phyloP scores from a whole-genome alignment of 1,140 invertebrate genomes.

The Spodoptera frugiperda region DNA sequence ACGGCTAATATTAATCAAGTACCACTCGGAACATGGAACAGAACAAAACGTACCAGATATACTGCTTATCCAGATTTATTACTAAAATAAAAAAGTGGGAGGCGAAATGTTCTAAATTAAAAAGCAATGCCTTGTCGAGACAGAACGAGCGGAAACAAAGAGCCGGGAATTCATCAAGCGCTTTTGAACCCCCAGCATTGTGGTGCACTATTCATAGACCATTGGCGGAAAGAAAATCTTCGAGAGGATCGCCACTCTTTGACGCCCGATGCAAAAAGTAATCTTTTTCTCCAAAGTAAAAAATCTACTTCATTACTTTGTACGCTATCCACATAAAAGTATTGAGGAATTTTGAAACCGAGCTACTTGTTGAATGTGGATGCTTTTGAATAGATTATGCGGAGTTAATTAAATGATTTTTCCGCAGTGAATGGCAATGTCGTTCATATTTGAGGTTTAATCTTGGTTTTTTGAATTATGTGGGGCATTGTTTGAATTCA shows the following conservation, averaged over 20 bases:
- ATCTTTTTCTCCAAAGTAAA: conserved; percentile 71
- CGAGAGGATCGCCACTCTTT: conserved; percentile 83
- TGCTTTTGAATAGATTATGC: conserved; percentile 77
- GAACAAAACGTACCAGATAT: conserved; percentile 71
- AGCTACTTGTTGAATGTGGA: conserved; percentile 79
- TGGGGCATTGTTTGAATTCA: conserved; percentile 22
- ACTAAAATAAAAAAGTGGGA: conserved; percentile 78
- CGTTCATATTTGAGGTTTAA: conserved; percentile 38
- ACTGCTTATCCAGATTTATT: conserved; percentile 79
- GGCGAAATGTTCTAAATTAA: conserved; percentile 84
- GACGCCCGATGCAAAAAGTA: conserved; percentile 81
- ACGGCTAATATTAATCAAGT: conserved; percentile 19
- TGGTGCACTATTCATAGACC: conserved; percentile 81
- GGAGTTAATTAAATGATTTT: conserved; percentile 77
- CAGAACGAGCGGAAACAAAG: conserved; percentile 83
- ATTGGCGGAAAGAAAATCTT: conserved; percentile 83
- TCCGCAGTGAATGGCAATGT: conserved; percentile 58
- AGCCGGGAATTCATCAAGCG: conserved; percentile 82
- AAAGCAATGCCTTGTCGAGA: conserved; percentile 83
- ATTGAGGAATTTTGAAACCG: conserved; percentile 72
- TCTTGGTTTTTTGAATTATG: conserved; percentile 33
- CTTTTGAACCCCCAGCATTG: conserved; percentile 83
- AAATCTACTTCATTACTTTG: conserved; percentile 82
- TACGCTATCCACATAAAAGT: conserved; percentile 70
- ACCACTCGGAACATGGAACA: conserved; percentile 39